A percentile compares a stretch with the other conserved stretches of the same genome.
Conservation (phyloP, 2,888 invertebrate genomes). For the Dolomedes plantarius region DNA sequence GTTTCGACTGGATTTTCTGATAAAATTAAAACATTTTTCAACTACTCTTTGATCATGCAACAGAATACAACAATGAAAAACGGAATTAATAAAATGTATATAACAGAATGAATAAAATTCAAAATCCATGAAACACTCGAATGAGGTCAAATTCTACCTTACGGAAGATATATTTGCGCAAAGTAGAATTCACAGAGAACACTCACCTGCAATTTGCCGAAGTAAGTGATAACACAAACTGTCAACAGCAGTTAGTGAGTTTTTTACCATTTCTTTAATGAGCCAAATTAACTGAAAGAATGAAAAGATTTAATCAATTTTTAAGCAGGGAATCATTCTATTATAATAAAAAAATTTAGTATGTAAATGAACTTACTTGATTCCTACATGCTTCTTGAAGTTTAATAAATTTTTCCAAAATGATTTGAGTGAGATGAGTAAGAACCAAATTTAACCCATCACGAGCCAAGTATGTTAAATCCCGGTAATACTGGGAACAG, state of each 20-base stretch:
- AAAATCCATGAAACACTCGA: no score
- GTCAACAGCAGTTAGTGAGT: conserved; percentile 90
- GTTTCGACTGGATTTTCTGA: no score
- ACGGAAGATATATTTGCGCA: no score
- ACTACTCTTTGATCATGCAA: no score
- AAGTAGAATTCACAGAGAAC: no score
- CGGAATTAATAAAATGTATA: no score
- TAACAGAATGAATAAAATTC: no score
- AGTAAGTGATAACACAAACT: conserved; percentile 92
- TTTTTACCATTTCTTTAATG: conserved; percentile 92
- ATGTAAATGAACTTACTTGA: conserved; percentile 75
- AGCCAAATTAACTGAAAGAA: conserved; percentile 88
- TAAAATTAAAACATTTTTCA: no score
- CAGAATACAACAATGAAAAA: no score
- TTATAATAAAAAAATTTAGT: not conserved
- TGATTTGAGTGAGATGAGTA: conserved; percentile 87
- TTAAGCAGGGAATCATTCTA: not conserved
- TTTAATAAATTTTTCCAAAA: conserved; percentile 91
- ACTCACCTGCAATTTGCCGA: conserved; percentile 89
- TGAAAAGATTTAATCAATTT: conserved; percentile 11
- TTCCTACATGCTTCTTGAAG: conserved; percentile 87
- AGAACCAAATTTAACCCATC: conserved; percentile 91
- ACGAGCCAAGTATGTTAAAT: conserved; percentile 90
- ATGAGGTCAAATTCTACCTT: no score
- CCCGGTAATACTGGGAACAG: conserved; percentile 86